Evolutionary conservation across 2,113 vertebrate genomes (phyloP), one percentile per base, ranked within the genome.

Genomic region (Microtus pennsylvanicus): DNA sequence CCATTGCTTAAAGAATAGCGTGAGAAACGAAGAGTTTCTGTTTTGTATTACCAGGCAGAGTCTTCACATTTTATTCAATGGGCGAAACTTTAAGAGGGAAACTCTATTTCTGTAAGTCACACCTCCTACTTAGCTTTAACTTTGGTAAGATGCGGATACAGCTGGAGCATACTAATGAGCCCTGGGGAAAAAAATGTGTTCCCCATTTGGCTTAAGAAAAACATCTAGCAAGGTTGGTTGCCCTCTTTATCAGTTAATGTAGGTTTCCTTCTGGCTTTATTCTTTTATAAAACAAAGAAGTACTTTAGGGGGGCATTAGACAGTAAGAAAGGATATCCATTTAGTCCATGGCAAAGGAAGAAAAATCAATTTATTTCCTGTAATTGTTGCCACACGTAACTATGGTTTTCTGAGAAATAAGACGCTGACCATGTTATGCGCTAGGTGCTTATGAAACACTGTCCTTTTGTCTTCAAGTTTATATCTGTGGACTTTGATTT

Each of bases 61-160:
- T 93, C 95, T 94, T 95, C 74, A 95, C 33, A 91, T 97, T 97
- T 97, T 93, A 96, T 95, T 97, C 97, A 98, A 97, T 98, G 97
- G 77, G 86, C 91, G 28, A 95, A 95, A 92, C 94, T 89, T 96
- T 86, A 89, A 93, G 90, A 94, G 70, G 94, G 86, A 96, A 96
- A 93, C 86, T 90, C 82, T 97, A 90, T 97, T 97, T 97, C 69
- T 97, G 96, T 94, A 91, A 97, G 58, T 97, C 97, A 97, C 87
- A 95, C 96, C 96, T 97, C 97, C 97, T 82, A 97, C 97, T 97
- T 95, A 86, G 63, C 93, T 94, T 47, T 94, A 96, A 85, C 92
- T 87, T 94, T 47, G 42, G 93, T 96, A 83, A 92, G 92, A 96
- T 80, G 82, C 42, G 33, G 69, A 70, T 91, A 83, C 50, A 93